A percentile compares a stretch with the other conserved stretches of the same genome.
Evolutionary conservation across 1,140 invertebrate genomes (phyloP).

Genomic region (Neuroterus valhalla): DNA sequence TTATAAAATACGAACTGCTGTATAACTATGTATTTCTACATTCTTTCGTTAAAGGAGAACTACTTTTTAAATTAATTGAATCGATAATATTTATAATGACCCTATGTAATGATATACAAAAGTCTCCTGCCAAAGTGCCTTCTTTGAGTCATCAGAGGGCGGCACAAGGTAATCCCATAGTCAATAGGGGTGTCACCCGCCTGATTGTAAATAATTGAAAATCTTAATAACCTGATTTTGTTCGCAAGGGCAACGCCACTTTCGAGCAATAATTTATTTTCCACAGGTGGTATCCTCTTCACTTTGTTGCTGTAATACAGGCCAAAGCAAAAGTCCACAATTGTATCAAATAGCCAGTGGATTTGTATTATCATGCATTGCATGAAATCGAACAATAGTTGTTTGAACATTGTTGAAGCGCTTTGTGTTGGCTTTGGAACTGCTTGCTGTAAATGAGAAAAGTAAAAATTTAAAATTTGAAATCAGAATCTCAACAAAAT

Average conservation of each 20-base stretch:
- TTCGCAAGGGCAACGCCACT: conserved; percentile 80
- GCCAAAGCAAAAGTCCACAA: conserved; percentile 73
- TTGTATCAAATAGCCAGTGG: conserved; percentile 67
- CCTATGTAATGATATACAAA: too few relatives aligned
- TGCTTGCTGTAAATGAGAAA: neutral
- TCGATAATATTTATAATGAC: too few relatives aligned
- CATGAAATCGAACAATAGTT: conserved; percentile 48
- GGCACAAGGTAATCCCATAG: too few relatives aligned
- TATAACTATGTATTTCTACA: too few relatives aligned
- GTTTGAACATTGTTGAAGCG: neutral
- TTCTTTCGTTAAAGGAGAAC: too few relatives aligned
- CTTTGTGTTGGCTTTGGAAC: neutral
- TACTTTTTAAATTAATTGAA: too few relatives aligned
- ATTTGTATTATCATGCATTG: conserved; percentile 62
- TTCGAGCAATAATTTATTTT: conserved; percentile 78
- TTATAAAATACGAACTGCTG: too few relatives aligned
- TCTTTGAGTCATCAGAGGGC: too few relatives aligned
- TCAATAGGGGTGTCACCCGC: too few relatives aligned
- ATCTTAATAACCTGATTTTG: conserved; percentile 76
- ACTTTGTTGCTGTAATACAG: conserved; percentile 77
- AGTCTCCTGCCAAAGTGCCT: too few relatives aligned
- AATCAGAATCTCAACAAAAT: too few relatives aligned
- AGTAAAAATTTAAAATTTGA: neutral
- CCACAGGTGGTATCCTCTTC: conserved; percentile 76
- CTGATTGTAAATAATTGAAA: conserved; percentile 34